A percentile compares a stretch with the other conserved stretches of the same genome.
phyloP scores from a whole-genome alignment of 2,113 vertebrate species.

The Zingel zingel region DNA sequence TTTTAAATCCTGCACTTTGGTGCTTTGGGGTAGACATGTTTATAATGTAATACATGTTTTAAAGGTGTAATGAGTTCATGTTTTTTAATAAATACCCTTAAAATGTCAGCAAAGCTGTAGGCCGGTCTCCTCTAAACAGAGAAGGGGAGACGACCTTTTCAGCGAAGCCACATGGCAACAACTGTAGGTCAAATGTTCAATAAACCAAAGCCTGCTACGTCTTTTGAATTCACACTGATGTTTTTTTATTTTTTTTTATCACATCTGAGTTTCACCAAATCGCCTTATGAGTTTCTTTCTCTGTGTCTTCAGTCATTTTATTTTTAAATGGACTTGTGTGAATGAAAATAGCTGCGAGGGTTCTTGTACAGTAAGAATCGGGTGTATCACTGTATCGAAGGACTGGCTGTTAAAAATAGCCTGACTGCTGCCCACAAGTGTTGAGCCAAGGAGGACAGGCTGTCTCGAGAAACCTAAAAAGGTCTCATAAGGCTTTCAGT shows the following conservation, averaged over 20 bases:
- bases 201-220: not conserved
- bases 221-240: not conserved
- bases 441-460: constrained; percentile 60
- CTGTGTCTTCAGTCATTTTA: constrained; percentile 6
- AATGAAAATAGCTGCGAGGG: constrained; percentile 52
- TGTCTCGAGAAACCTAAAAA: constrained; percentile 81
- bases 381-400: constrained; percentile 62
- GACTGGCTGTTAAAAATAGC: constrained; percentile 82
- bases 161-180: not conserved
- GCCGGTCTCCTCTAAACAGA: not conserved
- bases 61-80: not conserved
- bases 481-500: constrained; percentile 61
- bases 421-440: constrained; percentile 68
- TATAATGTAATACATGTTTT: not conserved
- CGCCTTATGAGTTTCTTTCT: not conserved
- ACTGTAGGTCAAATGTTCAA: not conserved
- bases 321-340: constrained; percentile 10
- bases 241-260: not conserved
- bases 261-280: not conserved
- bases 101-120: not conserved
- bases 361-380: constrained; percentile 70
- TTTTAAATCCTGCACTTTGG: not conserved
- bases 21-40: not conserved
- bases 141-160: not conserved
- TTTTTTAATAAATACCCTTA: not conserved